phyloP scores from a whole-genome alignment of 2,113 vertebrate species.

The Turnix velox region DNA sequence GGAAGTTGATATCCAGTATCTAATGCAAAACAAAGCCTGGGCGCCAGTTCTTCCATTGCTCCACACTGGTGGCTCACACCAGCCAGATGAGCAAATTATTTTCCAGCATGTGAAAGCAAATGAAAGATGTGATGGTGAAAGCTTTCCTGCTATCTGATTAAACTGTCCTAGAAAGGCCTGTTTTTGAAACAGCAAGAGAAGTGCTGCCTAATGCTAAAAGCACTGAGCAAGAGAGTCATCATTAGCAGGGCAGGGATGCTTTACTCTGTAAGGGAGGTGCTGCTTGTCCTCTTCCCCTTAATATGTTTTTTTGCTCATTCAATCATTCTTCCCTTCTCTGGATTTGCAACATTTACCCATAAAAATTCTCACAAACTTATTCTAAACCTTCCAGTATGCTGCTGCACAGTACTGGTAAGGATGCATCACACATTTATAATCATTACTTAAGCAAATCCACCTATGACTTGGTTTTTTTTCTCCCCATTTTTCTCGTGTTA shows the following conservation, averaged over 20 bases:
- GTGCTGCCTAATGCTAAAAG: neutral
- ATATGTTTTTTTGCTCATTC: neutral
- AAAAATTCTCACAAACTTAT: neutral
- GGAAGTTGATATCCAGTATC: slow-evolving; percentile 1
- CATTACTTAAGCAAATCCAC: neutral
- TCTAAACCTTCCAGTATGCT: neutral
- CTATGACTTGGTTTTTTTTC: neutral
- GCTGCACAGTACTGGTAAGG: neutral
- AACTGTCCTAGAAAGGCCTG: neutral
- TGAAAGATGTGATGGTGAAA: neutral
- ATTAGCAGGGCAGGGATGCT: neutral
- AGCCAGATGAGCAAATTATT: neutral
- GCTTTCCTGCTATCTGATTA: neutral
- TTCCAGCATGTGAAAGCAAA: neutral
- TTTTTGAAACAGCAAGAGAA: neutral
- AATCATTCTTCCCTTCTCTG: neutral
- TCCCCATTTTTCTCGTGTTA: neutral
- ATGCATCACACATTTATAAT: neutral
- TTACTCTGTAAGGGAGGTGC: neutral
- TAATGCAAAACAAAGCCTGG: neutral
- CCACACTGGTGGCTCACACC: neutral
- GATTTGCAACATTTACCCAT: neutral
- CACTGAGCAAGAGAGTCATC: neutral
- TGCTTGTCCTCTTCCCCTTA: neutral
- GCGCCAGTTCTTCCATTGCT: neutral